Evolutionary conservation across 1,140 invertebrate genomes (phyloP), one percentile per base, ranked within the genome.

Genomic region (Tetranychus cinnabarinus): DNA sequence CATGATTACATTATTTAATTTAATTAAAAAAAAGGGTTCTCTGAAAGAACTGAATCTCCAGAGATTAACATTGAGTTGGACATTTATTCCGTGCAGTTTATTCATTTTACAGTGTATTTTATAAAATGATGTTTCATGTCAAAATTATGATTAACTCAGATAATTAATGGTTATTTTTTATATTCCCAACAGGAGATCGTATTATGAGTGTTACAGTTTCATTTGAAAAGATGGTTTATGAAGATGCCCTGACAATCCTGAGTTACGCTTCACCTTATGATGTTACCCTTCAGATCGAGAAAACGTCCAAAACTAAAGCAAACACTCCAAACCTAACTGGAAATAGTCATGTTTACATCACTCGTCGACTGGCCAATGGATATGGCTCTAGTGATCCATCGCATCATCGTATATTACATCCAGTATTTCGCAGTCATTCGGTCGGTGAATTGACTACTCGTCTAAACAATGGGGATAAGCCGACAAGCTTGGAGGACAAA

Each of bases 221-320:
- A 63, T 88, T 89, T 69, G 78, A 82, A 48, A 85, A 84, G 61
- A 89, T 90, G 75, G 86, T 88, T 0, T 82, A 86, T 68, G 86
- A 91, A 72, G 88, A 93, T 68, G 88, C 88, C 0, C 71, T 90
- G 46, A 83, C 85, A 1, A 87, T 93, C 63, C 73, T 93, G 4
- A 86, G 85, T 59, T 87, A 89, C 63, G 87, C 88, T 1, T 90
- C 87, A n/a, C 88, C 88, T 0, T 91, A 92, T 68, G 86, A 86
- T 65, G 82, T 88, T 2, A 76, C 79, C 48, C 72, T 86, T 6
- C 78, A 82, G 65, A 77, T 84, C n/a, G 76, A 80, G 61, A 80
- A 73, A 65, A 73, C 36, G 31, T 61, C 63, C 3, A 15, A 13
- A 23, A 56, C 5, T 8, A 15, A 34, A 34, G 15, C n/a, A 6